phyloP scores from a whole-genome alignment of 2,888 invertebrate species.

The Cenopis cana region DNA sequence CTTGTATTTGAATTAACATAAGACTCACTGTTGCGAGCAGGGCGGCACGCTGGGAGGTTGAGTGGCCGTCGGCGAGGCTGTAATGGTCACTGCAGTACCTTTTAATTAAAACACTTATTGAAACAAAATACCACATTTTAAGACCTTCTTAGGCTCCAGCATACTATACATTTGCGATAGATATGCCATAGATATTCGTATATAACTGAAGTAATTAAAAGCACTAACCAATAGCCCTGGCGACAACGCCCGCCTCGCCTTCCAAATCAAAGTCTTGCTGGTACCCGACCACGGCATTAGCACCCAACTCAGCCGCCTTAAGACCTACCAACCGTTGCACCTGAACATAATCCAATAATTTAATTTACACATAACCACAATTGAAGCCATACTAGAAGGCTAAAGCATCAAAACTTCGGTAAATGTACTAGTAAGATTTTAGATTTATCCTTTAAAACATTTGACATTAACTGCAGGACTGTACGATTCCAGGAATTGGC shows the following conservation, averaged over 20 bases:
- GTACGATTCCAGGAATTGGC: too few species aligned
- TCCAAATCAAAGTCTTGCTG: conserved; percentile 98
- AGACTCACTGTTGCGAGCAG: conserved; percentile 80
- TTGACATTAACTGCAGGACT: too few species aligned
- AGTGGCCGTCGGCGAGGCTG: conserved; percentile 67
- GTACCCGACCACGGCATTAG: conserved; percentile 98
- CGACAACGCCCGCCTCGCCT: conserved; percentile 98
- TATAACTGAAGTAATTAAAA: background rate
- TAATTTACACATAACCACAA: too few species aligned
- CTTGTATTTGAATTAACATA: conserved; percentile 5
- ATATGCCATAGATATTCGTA: background rate
- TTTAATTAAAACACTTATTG: conserved; percentile 57
- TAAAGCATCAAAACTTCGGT: too few species aligned
- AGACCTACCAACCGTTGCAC: conserved; percentile 96
- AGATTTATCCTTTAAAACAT: too few species aligned
- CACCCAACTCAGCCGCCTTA: conserved; percentile 96
- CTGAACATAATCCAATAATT: conserved; percentile 57
- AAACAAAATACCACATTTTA: background rate
- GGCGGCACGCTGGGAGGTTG: conserved; percentile 67
- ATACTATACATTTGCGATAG: too few species aligned
- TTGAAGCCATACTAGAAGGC: too few species aligned
- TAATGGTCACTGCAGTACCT: conserved; percentile 79
- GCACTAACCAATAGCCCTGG: conserved; percentile 95
- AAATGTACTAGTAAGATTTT: too few species aligned
- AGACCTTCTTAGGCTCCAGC: background rate